Conservation (phyloP, 2,888 invertebrate species). For the Mimas tiliae region DNA sequence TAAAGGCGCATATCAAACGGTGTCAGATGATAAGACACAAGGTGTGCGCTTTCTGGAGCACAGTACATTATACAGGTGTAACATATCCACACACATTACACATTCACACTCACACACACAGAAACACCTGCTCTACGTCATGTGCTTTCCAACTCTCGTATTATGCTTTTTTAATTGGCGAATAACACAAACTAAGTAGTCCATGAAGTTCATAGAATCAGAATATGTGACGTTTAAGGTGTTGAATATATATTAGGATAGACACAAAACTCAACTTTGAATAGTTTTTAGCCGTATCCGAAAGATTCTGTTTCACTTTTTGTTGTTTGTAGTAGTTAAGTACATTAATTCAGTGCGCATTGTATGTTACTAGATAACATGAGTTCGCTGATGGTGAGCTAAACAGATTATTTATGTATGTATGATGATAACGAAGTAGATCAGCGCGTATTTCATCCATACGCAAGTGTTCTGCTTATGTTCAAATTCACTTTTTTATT, state of each 20-base stretch:
- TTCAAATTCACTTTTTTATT: neutral
- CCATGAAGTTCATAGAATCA: neutral
- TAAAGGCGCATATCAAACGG: conserved; percentile 79
- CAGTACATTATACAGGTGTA: conserved; percentile 31
- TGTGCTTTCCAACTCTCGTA: conserved; percentile 6
- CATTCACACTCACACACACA: neutral
- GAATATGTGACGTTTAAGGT: too few species aligned
- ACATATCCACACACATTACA: neutral
- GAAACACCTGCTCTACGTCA: neutral
- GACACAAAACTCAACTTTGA: too few species aligned
- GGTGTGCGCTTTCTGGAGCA: conserved; percentile 75
- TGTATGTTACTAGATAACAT: conserved; percentile 13
- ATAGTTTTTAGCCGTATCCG: too few species aligned
- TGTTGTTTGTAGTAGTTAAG: neutral
- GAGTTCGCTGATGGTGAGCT: conserved; percentile 9
- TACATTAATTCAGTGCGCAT: neutral
- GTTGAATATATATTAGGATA: neutral
- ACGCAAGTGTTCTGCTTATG: neutral
- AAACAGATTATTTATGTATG: conserved; percentile 22
- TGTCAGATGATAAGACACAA: conserved; percentile 80
- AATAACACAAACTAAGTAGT: neutral
- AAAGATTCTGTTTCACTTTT: neutral
- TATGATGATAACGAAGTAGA: conserved; percentile 19
- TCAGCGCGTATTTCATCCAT: neutral
- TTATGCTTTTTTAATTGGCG: neutral